phyloP scores from a whole-genome alignment of 2,888 invertebrate species.

The Hypomecis atomaria region DNA sequence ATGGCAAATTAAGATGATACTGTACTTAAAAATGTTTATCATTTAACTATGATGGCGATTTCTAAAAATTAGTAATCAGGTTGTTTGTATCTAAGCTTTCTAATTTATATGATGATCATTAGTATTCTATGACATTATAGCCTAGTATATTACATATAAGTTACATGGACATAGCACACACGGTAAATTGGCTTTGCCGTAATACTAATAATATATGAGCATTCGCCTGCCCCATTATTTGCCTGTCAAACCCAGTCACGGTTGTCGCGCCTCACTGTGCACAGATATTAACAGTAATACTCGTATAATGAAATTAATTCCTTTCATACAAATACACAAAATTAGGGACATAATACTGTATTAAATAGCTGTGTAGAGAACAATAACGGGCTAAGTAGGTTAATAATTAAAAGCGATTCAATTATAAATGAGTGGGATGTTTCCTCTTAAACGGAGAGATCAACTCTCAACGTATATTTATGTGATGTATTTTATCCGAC shows the following conservation, averaged over 20 bases:
- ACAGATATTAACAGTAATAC: conserved; percentile 40
- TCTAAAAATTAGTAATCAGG: not conserved
- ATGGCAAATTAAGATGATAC: no score
- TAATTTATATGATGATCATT: no score
- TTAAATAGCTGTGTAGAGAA: conserved; percentile 1
- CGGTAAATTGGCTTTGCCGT: conserved; percentile 22
- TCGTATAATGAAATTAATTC: conserved; percentile 31
- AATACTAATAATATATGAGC: conserved; percentile 13
- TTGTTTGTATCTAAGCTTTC: not conserved
- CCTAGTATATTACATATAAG: no score
- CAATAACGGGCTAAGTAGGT: conserved; percentile 6
- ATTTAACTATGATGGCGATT: no score
- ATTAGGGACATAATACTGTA: conserved; percentile 9
- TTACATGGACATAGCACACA: conserved; percentile 12
- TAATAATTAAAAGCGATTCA: conserved; percentile 1
- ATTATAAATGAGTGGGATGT: not conserved
- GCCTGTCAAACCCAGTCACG: conserved; percentile 53
- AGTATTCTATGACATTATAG: not conserved
- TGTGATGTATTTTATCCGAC: no score
- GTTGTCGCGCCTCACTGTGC: conserved; percentile 46
- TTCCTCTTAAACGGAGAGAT: not conserved
- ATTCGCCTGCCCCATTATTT: conserved; percentile 48
- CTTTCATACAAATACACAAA: conserved; percentile 12
- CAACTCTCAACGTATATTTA: no score
- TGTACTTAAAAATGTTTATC: no score